phyloP scores from a whole-genome alignment of 1,140 invertebrate species.

The Venustaconcha ellipsiformis region DNA sequence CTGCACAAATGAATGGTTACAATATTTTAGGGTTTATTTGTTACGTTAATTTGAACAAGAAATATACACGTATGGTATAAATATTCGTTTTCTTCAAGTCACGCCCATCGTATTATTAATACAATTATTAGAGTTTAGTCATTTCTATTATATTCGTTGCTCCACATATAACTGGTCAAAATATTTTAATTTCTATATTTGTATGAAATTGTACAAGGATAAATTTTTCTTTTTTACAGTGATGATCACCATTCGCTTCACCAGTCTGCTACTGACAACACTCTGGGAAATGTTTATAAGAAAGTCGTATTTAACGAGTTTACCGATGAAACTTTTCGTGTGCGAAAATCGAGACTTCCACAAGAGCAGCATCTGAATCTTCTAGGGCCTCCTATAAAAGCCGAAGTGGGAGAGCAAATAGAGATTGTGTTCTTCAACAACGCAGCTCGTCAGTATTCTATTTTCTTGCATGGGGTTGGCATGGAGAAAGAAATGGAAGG shows the following conservation, averaged over 20 bases:
- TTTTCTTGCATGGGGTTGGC: slow-evolving; percentile 34
- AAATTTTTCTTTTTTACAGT: slow-evolving; percentile 11
- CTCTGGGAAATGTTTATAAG: slow-evolving; percentile 44
- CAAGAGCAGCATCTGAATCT: slow-evolving; percentile 46
- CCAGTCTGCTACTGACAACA: slow-evolving; percentile 21
- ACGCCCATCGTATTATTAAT: too few relatives aligned
- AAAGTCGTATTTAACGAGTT: slow-evolving; percentile 54
- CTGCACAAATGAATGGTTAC: too few relatives aligned
- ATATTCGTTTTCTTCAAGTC: too few relatives aligned
- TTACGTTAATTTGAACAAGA: too few relatives aligned
- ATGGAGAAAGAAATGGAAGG: slow-evolving; percentile 41
- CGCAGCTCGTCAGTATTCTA: slow-evolving; percentile 32
- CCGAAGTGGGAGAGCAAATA: slow-evolving; percentile 54
- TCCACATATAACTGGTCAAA: too few relatives aligned
- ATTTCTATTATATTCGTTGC: too few relatives aligned
- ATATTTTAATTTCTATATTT: too few relatives aligned
- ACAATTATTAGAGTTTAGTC: too few relatives aligned
- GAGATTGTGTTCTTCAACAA: slow-evolving; percentile 48
- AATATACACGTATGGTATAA: too few relatives aligned
- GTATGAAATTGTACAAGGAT: background rate
- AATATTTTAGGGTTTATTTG: too few relatives aligned
- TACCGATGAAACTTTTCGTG: slow-evolving; percentile 43
- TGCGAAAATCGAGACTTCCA: slow-evolving; percentile 20
- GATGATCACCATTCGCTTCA: slow-evolving; percentile 22
- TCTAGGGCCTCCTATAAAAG: slow-evolving; percentile 52